These are phyloP conservation scores for Hyppa rectilinea DNA, from an alignment of 2,888 invertebrate species.

Conservation along the genomic window DNA sequence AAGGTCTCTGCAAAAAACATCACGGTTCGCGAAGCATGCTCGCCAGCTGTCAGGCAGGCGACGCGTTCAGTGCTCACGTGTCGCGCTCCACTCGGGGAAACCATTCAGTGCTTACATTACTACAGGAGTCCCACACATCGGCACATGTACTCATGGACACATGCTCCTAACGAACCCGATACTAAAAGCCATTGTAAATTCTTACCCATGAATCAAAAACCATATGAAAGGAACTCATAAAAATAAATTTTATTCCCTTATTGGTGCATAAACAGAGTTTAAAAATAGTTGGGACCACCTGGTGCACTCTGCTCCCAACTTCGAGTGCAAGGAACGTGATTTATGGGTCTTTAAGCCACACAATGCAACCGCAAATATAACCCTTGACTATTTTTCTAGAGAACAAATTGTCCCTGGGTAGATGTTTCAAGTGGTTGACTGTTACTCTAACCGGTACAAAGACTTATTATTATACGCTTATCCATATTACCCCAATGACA, in stretches of 20 bases:
- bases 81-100: constrained; percentile 54
- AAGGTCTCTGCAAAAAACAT: constrained; percentile 83
- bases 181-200: constrained; percentile 70
- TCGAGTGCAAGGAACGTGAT: constrained; percentile 83
- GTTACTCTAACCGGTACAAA: constrained; percentile 57
- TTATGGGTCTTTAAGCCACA: constrained; percentile 82
- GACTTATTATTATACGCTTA: constrained; percentile 68
- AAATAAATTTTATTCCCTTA: constrained; percentile 85
- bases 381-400: constrained; percentile 85
- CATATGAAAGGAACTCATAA: constrained; percentile 84
- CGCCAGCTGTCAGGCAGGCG: constrained; percentile 79
- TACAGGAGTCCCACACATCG: constrained; percentile 56
- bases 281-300: constrained; percentile 88
- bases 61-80: constrained; percentile 50
- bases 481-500: constrained; percentile 71
- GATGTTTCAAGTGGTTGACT: constrained; percentile 76
- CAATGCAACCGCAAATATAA: constrained; percentile 88
- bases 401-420: constrained; percentile 78
- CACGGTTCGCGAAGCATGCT: constrained; percentile 85
- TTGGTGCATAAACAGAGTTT: constrained; percentile 84
- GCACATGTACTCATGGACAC: constrained; percentile 46
- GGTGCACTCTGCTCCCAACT: constrained; percentile 80
- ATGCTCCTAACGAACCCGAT: constrained; percentile 59
- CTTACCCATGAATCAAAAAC: constrained; percentile 82
- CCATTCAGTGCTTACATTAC: constrained; percentile 59